These are phyloP conservation scores for Escarpia spicata DNA, from an alignment of 2,888 invertebrate species.

Conservation along the genomic window DNA sequence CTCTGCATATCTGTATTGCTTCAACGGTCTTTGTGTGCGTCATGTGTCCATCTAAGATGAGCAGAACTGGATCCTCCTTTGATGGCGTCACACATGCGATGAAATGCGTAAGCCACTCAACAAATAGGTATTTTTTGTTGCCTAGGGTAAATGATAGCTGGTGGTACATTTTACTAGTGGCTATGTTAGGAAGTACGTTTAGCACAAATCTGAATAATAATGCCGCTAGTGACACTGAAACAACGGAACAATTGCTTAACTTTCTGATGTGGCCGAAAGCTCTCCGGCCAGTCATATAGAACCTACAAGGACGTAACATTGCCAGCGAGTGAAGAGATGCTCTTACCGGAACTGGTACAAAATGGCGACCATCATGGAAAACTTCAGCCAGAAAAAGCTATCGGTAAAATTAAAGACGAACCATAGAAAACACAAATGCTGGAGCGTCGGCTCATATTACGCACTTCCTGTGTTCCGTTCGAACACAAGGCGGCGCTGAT, in stretches of 20 bases:
- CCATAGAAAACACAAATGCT: neutral
- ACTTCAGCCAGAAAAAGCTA: neutral
- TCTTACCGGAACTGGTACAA: neutral
- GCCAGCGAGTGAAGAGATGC: neutral
- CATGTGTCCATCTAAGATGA: too few species aligned
- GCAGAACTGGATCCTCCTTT: too few species aligned
- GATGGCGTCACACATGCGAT: too few species aligned
- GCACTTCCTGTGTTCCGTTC: neutral
- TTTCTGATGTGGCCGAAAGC: neutral
- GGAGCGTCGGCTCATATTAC: neutral
- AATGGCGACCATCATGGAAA: neutral
- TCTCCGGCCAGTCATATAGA: neutral
- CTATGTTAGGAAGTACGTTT: too few species aligned
- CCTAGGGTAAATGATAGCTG: too few species aligned
- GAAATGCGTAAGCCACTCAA: too few species aligned
- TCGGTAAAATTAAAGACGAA: neutral
- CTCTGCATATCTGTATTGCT: too few species aligned
- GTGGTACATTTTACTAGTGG: too few species aligned
- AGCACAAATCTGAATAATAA: too few species aligned
- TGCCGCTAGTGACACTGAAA: too few species aligned
- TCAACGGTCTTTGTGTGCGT: too few species aligned
- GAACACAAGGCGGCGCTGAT: neutral
- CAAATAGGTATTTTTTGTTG: too few species aligned
- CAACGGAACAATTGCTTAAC: neutral
- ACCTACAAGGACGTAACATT: neutral